These are phyloP conservation scores for Luperina nickerlii DNA, from an alignment of 2,888 invertebrate species.

Conservation along the genomic window DNA sequence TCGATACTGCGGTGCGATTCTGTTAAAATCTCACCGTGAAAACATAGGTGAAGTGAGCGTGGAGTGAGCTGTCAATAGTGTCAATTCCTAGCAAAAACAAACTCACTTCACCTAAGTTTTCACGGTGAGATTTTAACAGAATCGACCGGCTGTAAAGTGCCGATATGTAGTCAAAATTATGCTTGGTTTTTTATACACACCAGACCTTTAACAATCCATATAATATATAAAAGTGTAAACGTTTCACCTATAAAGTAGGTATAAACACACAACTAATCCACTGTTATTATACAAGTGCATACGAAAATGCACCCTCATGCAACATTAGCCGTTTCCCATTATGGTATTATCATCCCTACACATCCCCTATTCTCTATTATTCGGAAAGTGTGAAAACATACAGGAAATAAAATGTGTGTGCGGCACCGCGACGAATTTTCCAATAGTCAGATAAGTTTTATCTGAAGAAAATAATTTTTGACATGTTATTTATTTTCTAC, in stretches of 20 bases:
- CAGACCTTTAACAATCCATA: neutral
- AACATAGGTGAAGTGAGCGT: no score
- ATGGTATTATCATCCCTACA: slow-evolving; percentile 71
- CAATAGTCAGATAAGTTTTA: neutral
- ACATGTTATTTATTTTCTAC: neutral
- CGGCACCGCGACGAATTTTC: neutral
- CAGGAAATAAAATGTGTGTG: slow-evolving; percentile 45
- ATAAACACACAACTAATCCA: slow-evolving; percentile 47
- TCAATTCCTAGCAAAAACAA: no score
- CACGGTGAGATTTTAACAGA: no score
- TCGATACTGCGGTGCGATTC: no score
- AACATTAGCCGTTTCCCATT: slow-evolving; percentile 78
- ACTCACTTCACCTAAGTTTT: no score
- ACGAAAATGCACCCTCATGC: slow-evolving; percentile 80
- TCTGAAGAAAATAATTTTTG: neutral
- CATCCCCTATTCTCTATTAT: slow-evolving; percentile 71
- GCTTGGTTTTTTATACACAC: neutral
- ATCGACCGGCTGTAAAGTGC: no score
- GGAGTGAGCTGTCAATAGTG: no score
- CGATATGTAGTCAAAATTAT: no score
- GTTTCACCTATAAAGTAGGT: neutral
- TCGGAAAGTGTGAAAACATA: slow-evolving; percentile 68
- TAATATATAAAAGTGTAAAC: neutral
- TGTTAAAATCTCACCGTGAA: no score
- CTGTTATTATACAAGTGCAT: slow-evolving; percentile 72